Evolutionary conservation across 2,113 vertebrate genomes (phyloP), one percentile per base, ranked within the genome.

Genomic region (Pelodiscus sinensis): DNA sequence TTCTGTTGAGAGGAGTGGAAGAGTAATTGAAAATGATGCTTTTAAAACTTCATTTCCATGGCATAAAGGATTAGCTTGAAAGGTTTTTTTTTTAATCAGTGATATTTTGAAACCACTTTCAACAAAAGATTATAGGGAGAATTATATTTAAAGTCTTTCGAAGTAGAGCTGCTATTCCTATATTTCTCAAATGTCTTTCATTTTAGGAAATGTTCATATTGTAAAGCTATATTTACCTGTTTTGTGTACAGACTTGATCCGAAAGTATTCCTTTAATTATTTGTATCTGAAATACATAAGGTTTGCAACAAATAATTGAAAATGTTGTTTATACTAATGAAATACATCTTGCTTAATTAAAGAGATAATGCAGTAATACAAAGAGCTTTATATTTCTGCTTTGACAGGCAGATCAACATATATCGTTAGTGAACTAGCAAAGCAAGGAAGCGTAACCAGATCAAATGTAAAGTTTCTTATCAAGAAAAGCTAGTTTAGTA

Each of bases 81-180:
- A 57, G 81, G n/a, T 50, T 81, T 35, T 55, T 7, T 29, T 31
- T 35, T 77, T 27, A 91, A 6, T 1, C 44, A 71, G 81, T n/a
- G 9, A 10, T 79, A 54, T 58, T 86, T 88, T 94, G 93, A 96
- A 95, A 94, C 89, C 90, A 91, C 89, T 96, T 96, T 87, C 90
- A 95, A 86, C 93, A 96, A 77, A 91, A 79, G 24, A 58, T 82
- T 29, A 8, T 86, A 79, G 35, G 78, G 94, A 93, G 84, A 86
- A 13, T n/a, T 2, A 15, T 83, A 29, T 87, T 94, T 94, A 88
- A 50, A 44, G 2, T 77, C 10, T 5, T 35, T 71, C 8, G 35
- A 21, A 38, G 1, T 18, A 71, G 73, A 77, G 3, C 21, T 50
- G 57, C 85, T 92, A 4, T 85, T 84, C 89, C 8, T 55, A 1